phyloP scores from a whole-genome alignment of 1,140 invertebrate species.

The Heterodera schachtii region DNA sequence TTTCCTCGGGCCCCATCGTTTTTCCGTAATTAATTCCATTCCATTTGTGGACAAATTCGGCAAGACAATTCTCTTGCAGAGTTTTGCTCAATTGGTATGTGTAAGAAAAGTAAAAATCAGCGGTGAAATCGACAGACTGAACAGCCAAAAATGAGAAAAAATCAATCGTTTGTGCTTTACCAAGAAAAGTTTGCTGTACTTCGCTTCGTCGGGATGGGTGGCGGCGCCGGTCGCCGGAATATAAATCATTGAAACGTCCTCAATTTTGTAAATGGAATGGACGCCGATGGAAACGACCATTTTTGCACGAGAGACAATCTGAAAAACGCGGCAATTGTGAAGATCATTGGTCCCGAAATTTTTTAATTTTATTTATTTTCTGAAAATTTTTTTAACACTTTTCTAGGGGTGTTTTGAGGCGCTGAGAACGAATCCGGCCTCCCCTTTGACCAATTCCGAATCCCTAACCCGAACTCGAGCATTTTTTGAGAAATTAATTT shows the following conservation, averaged over 20 bases:
- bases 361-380: no score
- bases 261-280: constrained; percentile 62
- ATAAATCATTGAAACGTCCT: constrained; percentile 64
- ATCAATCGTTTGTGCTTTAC: constrained; percentile 29
- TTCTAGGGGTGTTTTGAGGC: no score
- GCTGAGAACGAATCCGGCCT: no score
- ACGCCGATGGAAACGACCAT: constrained; percentile 55
- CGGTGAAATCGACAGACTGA: constrained; percentile 62
- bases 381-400: no score
- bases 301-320: constrained; percentile 61
- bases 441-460: no score
- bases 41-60: constrained; percentile 31
- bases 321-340: no score
- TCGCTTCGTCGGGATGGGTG: constrained; percentile 53
- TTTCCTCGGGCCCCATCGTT: constrained; percentile 47
- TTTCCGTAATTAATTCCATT: constrained; percentile 38
- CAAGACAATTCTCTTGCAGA: constrained; percentile 62
- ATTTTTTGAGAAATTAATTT: no score
- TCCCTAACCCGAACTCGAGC: no score
- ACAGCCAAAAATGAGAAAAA: constrained; percentile 29
- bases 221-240: constrained; percentile 46
- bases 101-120: constrained; percentile 66
- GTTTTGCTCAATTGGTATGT: constrained; percentile 62
- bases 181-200: constrained; percentile 61
- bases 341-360: no score